Evolutionary conservation across 2,888 invertebrate species (phyloP), one percentile per base, ranked within the genome.

Genomic region (Dyspetes luteomarginatus): DNA sequence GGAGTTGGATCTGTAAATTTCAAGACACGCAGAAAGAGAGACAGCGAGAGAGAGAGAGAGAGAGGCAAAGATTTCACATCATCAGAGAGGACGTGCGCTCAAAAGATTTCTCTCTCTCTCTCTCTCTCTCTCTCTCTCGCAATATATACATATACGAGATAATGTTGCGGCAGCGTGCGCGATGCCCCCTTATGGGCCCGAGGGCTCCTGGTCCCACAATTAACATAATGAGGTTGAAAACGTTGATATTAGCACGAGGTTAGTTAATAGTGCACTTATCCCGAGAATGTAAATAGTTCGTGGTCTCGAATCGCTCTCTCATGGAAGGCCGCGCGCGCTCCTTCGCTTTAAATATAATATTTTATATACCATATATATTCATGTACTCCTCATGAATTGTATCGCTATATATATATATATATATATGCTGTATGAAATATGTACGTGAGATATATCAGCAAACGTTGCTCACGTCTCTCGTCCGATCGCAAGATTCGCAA

Each of bases 221-320:
- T 89, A 89, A 85, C 89, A 88, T 90, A 90, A 89, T 89, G 86
- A 89, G 85, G 83, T 69, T 86, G 84, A 87, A 87, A 86, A 87
- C 85, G 85, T 85, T 82, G 86, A 88, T 88, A 90, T 89, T 90
- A 88, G 74, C 87, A 81, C 83, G 85, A 88, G 86, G 86, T 87
- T 90, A 90, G 88, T 89, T 89, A 89, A 89, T 89, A 88, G 86
- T 82, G 85, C 87, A 84, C 82, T 89, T 87, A 88, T 83, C 82
- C 78, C 75, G 82, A 64, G 86, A 87, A 88, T 86, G 85, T 83
- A 88, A 88, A 88, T 89, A 88, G 81, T 85, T 71, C 3, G 82
- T 72, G 84, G 77, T 85, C 52, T 65, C 45, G 19, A 30, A 52
- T 52, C 22, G 43, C 28, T 56, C 50, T 36, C 73, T 58, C 69